Percentiles rank a stretch among this genome's conserved stretches.
Conservation (phyloP, 2,888 invertebrate species). For the Nomada ferruginata region DNA sequence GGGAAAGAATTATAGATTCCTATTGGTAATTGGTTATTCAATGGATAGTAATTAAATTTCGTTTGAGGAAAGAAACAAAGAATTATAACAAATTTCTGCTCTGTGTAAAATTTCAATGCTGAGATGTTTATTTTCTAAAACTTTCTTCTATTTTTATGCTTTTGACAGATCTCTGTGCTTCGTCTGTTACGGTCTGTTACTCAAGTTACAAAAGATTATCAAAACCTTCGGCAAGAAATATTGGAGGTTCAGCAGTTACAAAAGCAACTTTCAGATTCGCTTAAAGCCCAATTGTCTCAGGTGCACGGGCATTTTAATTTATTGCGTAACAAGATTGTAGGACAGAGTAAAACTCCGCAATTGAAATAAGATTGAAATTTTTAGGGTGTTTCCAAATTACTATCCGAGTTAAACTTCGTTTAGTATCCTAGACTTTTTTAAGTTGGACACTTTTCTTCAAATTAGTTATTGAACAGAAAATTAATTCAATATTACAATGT, state of each 20-base stretch:
- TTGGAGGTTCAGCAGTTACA: constrained; percentile 92
- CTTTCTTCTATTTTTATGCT: constrained; percentile 51
- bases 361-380: constrained; percentile 71
- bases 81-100: constrained; percentile 5
- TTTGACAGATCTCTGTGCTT: constrained; percentile 88
- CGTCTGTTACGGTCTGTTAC: constrained; percentile 91
- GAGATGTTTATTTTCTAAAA: constrained; percentile 36
- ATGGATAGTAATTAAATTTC: background rate
- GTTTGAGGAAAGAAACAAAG: background rate
- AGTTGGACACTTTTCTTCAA: background rate
- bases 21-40: background rate
- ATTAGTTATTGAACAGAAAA: background rate
- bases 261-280: constrained; percentile 90
- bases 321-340: constrained; percentile 89
- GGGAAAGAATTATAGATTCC: background rate
- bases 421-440: constrained; percentile 3
- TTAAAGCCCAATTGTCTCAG: constrained; percentile 89
- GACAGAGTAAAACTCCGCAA: constrained; percentile 78
- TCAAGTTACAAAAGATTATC: constrained; percentile 91
- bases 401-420: constrained; percentile 8
- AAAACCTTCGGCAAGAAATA: constrained; percentile 91
- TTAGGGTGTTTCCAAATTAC: constrained; percentile 18
- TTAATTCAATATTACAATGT: background rate
- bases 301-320: constrained; percentile 91
- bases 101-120: background rate